These are phyloP conservation scores for Parelbella ahira DNA, from an alignment of 2,888 invertebrate genomes.

Conservation along the genomic window DNA sequence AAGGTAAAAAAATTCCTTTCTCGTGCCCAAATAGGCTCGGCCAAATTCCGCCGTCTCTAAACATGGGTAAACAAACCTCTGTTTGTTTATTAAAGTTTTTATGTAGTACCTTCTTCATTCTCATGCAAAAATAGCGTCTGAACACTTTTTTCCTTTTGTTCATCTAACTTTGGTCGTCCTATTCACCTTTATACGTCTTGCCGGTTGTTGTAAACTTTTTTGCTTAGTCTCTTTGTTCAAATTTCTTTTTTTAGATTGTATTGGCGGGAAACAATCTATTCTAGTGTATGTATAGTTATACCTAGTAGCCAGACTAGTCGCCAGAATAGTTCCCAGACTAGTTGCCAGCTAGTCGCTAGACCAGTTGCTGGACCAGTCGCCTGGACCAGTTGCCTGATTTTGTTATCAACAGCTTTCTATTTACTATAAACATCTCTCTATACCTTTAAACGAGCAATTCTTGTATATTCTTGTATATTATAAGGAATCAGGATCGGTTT, in stretches of 20 bases:
- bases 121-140: slow-evolving; percentile 7
- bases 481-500: no score
- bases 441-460: no score
- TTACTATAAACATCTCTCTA: no score
- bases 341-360: no score
- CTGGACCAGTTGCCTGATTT: no score
- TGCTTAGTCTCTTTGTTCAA: slow-evolving; percentile 13
- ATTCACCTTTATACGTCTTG: slow-evolving; percentile 14
- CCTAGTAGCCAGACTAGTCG: no score
- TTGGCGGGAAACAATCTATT: slow-evolving; percentile 1
- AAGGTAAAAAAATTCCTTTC: no score
- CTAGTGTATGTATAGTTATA: no score
- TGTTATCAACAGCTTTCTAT: no score
- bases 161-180: slow-evolving; percentile 20
- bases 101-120: slow-evolving; percentile 9
- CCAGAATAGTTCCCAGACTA: no score
- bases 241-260: slow-evolving; percentile 15
- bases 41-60: slow-evolving; percentile 1
- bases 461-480: no score
- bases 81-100: slow-evolving; percentile 12
- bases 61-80: slow-evolving; percentile 11
- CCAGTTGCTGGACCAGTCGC: no score
- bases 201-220: slow-evolving; percentile 16
- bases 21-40: neutral
- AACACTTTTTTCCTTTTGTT: slow-evolving; percentile 10